Evolutionary conservation across 2,888 invertebrate species (phyloP).

Genomic region (Pemphredon lugubris): DNA sequence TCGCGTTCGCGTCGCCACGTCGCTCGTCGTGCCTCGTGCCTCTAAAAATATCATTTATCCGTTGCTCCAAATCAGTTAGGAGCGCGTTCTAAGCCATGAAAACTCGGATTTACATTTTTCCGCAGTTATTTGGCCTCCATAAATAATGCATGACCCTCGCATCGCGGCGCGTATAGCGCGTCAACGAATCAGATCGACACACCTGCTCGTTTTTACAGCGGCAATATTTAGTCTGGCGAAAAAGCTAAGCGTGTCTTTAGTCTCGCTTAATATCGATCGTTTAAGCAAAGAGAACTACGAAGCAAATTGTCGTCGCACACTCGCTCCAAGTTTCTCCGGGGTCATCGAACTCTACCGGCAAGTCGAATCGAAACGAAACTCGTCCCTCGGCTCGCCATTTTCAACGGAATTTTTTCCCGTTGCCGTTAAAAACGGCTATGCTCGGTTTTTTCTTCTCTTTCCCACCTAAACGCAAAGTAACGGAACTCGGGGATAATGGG

Average conservation of each 20-base stretch:
- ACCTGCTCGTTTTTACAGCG: neutral
- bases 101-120: slow-evolving; percentile 38
- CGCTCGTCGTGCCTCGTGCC: neutral
- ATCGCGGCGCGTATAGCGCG: slow-evolving; percentile 20
- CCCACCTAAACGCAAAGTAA: too few species aligned
- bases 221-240: slow-evolving; percentile 1
- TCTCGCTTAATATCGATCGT: slow-evolving; percentile 23
- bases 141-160: slow-evolving; percentile 37
- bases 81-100: slow-evolving; percentile 3
- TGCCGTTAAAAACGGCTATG: too few species aligned
- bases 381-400: too few species aligned
- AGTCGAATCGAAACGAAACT: too few species aligned
- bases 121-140: slow-evolving; percentile 28
- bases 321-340: too few species aligned
- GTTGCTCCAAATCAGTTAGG: slow-evolving; percentile 37
- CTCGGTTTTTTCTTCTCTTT: too few species aligned
- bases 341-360: too few species aligned
- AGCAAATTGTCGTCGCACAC: too few species aligned
- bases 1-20: neutral
- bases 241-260: slow-evolving; percentile 7
- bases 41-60: slow-evolving; percentile 33
- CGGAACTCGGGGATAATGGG: too few species aligned
- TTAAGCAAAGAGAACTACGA: too few species aligned
- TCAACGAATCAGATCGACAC: slow-evolving; percentile 32
- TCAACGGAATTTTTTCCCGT: too few species aligned